These are phyloP conservation scores for Rhynchomys soricoides DNA, from an alignment of 2,113 vertebrate species.

Conservation along the genomic window DNA sequence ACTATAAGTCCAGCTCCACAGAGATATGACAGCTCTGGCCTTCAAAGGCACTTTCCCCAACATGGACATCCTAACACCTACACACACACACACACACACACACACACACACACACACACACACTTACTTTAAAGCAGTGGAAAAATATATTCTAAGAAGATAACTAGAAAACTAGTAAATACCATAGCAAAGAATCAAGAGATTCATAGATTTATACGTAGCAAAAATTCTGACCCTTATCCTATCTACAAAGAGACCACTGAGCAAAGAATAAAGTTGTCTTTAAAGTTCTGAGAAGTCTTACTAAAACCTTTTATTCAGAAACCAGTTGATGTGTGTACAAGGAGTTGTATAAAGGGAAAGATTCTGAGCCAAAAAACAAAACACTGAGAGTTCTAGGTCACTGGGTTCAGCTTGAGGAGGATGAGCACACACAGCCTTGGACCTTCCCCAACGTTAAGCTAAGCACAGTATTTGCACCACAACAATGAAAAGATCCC, in stretches of 20 bases:
- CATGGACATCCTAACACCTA: no score
- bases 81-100: neutral
- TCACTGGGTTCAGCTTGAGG: neutral
- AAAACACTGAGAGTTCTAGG: neutral
- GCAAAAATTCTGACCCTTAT: neutral
- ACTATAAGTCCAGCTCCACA: neutral
- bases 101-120: neutral
- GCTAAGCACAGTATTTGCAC: neutral
- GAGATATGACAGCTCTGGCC: neutral
- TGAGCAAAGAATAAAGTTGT: constrained; percentile 7
- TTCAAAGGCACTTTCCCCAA: neutral
- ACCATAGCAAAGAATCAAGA: neutral
- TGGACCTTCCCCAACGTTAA: neutral
- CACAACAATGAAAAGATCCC: neutral
- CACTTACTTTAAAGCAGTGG: no score
- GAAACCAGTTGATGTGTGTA: neutral
- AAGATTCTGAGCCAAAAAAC: neutral
- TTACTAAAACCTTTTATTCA: neutral
- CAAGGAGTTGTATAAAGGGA: neutral
- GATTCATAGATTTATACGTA: neutral
- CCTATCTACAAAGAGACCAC: neutral
- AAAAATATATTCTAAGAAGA: neutral
- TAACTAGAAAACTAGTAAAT: neutral
- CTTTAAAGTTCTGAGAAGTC: neutral
- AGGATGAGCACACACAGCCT: no score